Base-by-base conservation (phyloP, 2,113 vertebrate genomes). In the Craseonycteris thonglongyai region DNA sequence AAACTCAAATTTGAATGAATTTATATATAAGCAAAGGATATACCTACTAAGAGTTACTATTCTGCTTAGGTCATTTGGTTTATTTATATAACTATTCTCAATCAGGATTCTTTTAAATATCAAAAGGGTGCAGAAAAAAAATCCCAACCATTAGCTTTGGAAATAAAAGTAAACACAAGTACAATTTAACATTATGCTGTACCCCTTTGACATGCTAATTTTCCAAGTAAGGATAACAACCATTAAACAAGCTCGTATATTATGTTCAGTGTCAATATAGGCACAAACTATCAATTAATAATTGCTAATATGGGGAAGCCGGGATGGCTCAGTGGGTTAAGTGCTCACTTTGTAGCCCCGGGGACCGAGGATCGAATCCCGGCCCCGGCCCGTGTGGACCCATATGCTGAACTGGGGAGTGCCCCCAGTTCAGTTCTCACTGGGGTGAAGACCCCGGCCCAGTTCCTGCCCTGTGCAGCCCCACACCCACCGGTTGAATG, bases 121-220 rank as follows among this genome's bases (percentile, higher is more conserved):
- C 83, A 93, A 90, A 96, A 94, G 82, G 18, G 30, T 91, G 10
- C 13, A 83, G 58, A 68, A 90, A 93, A 80, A 49, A 81, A 68
- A 6, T 9, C 15, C 38, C 38, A 93, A 94, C 3, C 81, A 92
- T 92, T 96, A 91, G 40, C 78, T 61, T 87, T 93, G 66, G 83
- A 95, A 96, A 94, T 82, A 35, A 93, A 95, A 94, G 75, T 84
- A 87, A 92, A 93, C 19, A 88, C 47, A 91, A 96, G 65, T 54
- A 87, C 19, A 81, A 79, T 95, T 89, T 81, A 88, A 93, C 84
- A 91, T 92, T 86, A 92, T 40, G 28, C 7, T 56, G 16, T 35
- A 87, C 4, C 47, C 61, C 49, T 96, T 88, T 93, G 78, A 87
- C 88, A 87, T 89, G 51, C 65, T 96, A 95, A 95, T 89, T 47